Percentiles rank a stretch among this genome's conserved stretches.
These are phyloP conservation scores for Dendronephthya gigantea DNA, from an alignment of 64 coral and sea anemone genomes.

Conservation along the genomic window DNA sequence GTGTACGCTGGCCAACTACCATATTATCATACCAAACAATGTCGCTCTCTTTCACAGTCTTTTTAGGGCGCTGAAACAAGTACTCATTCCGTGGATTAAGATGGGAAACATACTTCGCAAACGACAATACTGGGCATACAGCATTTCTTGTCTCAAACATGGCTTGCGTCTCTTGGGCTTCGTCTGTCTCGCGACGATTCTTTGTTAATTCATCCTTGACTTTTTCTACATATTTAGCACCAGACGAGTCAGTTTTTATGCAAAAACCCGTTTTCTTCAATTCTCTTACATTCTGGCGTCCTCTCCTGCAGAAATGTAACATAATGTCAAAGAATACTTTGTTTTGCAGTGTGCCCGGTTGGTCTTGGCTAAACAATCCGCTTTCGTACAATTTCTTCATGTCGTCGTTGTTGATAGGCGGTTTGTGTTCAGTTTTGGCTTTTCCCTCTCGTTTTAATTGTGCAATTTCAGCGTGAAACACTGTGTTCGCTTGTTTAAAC, in stretches of 20 bases:
- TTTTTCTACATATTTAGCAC: constrained; percentile 36
- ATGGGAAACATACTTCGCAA: constrained; percentile 33
- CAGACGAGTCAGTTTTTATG: constrained; percentile 26
- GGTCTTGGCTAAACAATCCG: constrained; percentile 47
- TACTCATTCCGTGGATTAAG: constrained; percentile 35
- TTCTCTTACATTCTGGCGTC: constrained; percentile 34
- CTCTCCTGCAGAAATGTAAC: constrained; percentile 30
- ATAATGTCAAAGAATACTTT: too few species aligned
- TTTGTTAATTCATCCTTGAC: constrained; percentile 43
- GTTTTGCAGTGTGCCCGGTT: too few species aligned
- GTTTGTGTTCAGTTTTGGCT: constrained; percentile 52
- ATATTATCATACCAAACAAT: constrained; percentile 40
- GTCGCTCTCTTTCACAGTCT: constrained; percentile 19
- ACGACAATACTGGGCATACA: constrained; percentile 34
- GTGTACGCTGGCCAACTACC: constrained; percentile 18
- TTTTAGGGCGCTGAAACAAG: constrained; percentile 37
- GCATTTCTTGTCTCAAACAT: constrained; percentile 31
- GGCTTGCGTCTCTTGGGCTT: constrained; percentile 22
- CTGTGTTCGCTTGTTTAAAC: too few species aligned
- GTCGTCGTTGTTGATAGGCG: constrained; percentile 56
- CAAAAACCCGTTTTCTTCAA: constrained; percentile 35
- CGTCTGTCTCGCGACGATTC: constrained; percentile 30
- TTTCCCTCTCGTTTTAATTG: constrained; percentile 66
- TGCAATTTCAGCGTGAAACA: constrained; percentile 68
- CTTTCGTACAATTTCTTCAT: constrained; percentile 85